These are phyloP conservation scores for Drosophila anomelani DNA, from an alignment of 2,888 invertebrate genomes.

Conservation along the genomic window DNA sequence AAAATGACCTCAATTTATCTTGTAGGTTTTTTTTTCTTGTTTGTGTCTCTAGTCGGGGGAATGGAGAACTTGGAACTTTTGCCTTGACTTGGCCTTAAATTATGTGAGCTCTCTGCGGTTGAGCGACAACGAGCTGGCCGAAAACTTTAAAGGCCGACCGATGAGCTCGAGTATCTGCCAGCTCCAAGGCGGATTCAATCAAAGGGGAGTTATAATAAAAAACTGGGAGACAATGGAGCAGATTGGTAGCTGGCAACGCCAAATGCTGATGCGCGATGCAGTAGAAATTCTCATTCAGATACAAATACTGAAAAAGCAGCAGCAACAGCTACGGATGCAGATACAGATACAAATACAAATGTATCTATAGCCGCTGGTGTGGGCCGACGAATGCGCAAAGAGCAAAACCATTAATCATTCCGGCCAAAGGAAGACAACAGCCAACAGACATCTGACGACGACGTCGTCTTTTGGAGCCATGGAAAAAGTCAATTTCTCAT, in stretches of 20 bases:
- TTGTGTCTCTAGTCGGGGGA: constrained; percentile 21
- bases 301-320: constrained; percentile 38
- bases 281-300: constrained; percentile 54
- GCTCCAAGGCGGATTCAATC: constrained; percentile 74
- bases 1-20: constrained; percentile 85
- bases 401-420: constrained; percentile 83
- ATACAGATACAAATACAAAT: constrained; percentile 55
- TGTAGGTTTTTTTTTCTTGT: constrained; percentile 55
- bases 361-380: constrained; percentile 54
- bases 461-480: constrained; percentile 49
- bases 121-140: constrained; percentile 23
- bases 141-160: constrained; percentile 56
- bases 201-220: constrained; percentile 46
- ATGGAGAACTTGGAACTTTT: constrained; percentile 18
- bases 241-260: constrained; percentile 57
- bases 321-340: constrained; percentile 38
- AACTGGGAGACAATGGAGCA: constrained; percentile 42
- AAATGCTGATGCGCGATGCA: constrained; percentile 65
- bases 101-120: constrained; percentile 38
- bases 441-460: constrained; percentile 58
- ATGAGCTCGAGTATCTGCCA: constrained; percentile 38
- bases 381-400: constrained; percentile 66
- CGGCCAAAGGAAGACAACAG: constrained; percentile 71
- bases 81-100: constrained; percentile 46
- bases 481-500: constrained; percentile 83